Conservation (phyloP, 2,113 vertebrate genomes). For the Macrotus californicus region DNA sequence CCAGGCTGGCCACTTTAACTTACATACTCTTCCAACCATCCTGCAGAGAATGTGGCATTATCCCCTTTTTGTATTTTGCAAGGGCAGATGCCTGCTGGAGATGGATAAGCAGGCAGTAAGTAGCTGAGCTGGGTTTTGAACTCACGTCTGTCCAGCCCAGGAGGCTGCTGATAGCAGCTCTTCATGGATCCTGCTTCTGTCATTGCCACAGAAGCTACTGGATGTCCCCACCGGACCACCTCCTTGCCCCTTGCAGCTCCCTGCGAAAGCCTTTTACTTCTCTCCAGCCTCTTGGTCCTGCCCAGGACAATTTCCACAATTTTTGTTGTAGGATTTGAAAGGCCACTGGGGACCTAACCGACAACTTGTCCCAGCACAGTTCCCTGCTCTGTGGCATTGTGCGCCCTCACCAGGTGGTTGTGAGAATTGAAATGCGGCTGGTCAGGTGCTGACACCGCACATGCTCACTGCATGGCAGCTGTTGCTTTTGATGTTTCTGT, state of each 20-base stretch:
- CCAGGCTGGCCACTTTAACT: background rate
- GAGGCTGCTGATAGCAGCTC: background rate
- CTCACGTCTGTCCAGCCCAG: background rate
- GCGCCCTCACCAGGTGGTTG: background rate
- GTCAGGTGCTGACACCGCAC: background rate
- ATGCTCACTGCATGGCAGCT: fast-evolving
- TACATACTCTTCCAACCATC: background rate
- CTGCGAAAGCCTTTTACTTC: background rate
- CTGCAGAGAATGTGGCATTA: background rate
- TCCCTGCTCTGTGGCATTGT: background rate
- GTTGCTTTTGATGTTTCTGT: background rate
- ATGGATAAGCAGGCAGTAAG: too few relatives aligned
- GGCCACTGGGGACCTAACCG: background rate
- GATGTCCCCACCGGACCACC: background rate
- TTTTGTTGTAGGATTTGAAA: background rate
- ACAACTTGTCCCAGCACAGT: background rate
- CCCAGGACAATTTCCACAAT: background rate
- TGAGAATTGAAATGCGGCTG: background rate
- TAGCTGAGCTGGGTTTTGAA: background rate
- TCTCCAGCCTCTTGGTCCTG: background rate
- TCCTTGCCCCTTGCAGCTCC: background rate
- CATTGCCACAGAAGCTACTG: background rate
- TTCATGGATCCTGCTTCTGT: background rate
- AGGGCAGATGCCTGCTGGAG: background rate
- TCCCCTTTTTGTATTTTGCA: background rate